Base-by-base conservation (phyloP, 2,888 invertebrate genomes). In the Catocala nupta region DNA sequence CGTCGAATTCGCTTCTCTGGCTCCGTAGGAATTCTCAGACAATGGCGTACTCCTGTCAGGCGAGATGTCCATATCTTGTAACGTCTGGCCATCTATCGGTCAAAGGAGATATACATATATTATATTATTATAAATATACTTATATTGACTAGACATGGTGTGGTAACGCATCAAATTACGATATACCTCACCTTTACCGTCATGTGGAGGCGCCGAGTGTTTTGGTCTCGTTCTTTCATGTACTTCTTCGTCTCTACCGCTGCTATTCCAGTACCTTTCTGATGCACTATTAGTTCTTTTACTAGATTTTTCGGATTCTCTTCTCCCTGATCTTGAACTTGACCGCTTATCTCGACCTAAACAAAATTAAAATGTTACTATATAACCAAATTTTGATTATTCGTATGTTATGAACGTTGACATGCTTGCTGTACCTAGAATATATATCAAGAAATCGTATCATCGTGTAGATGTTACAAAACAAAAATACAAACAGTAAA, bases 11-110 rank as follows among this genome's bases (percentile, higher is more conserved):
- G 91, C 81, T 86, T 91, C 93, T 86, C 89, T 83, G 49, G 81
- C 82, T 48, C 88, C 87, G 71, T 96, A 97, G 65, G 96, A 96
- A 71, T 96, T 96, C 91, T 98, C 98, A 34, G 97, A 97, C 62
- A 97, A 96, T 45, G 98, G 98, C 69, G 98, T 98, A 85, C 98
- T 98, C 84, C 97, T 96, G 77, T 97, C 97, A 12, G 98, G 98
- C 65, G 98, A 98, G 84, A 98, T 98, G 85, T 99, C 98, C 98
- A 98, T 98, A 84, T 98, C 98, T 90, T 98, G 97, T 73, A 95
- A 90, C 81, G 94, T 94, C 68, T 95, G 95, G 58, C 91, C 93
- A 85, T 93, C 93, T 93, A 74, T 51, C 57, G 65, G 73, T 10
- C 65, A 56, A 62, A 52, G 51, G 4, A 55, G 5, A 13, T 9